Evolutionary conservation across 2,797 vertebrate genomes (phyloP).

Genomic region (Scolopax bukidnonensis): DNA sequence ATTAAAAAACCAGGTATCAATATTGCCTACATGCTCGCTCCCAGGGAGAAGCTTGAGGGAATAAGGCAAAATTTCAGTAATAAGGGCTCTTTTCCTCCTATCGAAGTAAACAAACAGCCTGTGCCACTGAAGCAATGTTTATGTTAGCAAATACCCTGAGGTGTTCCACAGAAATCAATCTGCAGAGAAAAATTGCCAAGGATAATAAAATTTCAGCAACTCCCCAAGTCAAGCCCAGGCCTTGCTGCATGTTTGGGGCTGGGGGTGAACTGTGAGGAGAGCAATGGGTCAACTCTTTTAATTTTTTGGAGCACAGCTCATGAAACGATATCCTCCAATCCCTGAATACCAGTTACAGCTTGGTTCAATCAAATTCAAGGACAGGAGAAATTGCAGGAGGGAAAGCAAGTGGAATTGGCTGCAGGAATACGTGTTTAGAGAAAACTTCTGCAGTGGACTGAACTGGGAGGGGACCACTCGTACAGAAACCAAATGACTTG

Average conservation of each 20-base stretch:
- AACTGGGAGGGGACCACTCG: not conserved
- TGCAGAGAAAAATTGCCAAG: slow-evolving; percentile 17
- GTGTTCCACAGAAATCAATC: slow-evolving; percentile 64
- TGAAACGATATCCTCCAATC: not conserved
- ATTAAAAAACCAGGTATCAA: slow-evolving; percentile 32
- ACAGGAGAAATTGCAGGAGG: slow-evolving; percentile 38
- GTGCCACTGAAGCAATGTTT: slow-evolving; percentile 36
- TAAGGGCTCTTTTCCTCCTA: slow-evolving; percentile 46
- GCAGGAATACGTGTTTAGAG: slow-evolving; percentile 32
- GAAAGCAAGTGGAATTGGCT: slow-evolving; percentile 8
- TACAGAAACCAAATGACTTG: not conserved
- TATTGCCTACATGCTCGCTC: slow-evolving; percentile 20
- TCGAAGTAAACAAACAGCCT: slow-evolving; percentile 55
- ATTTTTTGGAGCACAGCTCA: not conserved
- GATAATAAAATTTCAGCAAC: slow-evolving; percentile 38
- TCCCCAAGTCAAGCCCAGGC: not conserved
- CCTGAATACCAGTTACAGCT: not conserved
- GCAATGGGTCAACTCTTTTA: not conserved
- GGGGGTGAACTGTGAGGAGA: not conserved
- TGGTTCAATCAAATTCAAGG: slow-evolving; percentile 39
- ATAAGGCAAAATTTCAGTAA: slow-evolving; percentile 13
- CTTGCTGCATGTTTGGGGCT: not conserved
- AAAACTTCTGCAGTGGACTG: not conserved
- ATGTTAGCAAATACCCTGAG: slow-evolving; percentile 65
- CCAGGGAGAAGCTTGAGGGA: not conserved